Conservation (phyloP, 2,888 invertebrate genomes). For the Sinopyrophorus schimmeli region DNA sequence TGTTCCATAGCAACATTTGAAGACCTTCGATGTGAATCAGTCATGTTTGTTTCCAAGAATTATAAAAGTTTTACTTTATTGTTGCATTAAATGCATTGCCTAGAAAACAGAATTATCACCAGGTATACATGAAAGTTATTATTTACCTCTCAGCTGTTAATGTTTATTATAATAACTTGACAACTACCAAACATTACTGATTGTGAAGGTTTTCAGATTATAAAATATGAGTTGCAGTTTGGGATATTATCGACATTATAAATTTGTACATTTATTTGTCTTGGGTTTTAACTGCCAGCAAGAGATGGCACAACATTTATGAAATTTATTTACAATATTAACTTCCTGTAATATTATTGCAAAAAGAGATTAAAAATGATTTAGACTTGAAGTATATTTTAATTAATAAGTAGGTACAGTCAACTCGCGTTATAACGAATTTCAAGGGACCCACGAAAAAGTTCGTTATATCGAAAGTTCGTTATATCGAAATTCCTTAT, state of each 20-base stretch:
- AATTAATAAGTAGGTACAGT: no score
- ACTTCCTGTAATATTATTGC: no score
- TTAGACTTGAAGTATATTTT: no score
- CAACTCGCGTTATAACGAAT: no score
- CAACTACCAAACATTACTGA: constrained; percentile 2
- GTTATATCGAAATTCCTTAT: no score
- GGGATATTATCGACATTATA: not conserved
- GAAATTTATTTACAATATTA: not conserved
- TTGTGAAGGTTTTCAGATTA: not conserved
- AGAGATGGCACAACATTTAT: not conserved
- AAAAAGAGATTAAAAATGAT: no score
- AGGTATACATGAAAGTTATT: not conserved
- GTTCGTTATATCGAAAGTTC: no score
- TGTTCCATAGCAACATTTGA: constrained; percentile 57
- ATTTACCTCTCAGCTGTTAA: constrained; percentile 4
- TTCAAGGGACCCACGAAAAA: no score
- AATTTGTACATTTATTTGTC: not conserved
- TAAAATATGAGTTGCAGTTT: not conserved
- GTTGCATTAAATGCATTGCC: no score
- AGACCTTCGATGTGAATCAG: constrained; percentile 46
- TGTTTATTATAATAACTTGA: constrained; percentile 16
- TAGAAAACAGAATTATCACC: no score
- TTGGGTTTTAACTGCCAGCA: not conserved
- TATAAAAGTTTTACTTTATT: no score
- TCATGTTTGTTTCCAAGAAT: no score